Evolutionary conservation across 2,113 vertebrate species (phyloP), one percentile per base, ranked within the genome.

Genomic region (Dasyornis broadbenti): DNA sequence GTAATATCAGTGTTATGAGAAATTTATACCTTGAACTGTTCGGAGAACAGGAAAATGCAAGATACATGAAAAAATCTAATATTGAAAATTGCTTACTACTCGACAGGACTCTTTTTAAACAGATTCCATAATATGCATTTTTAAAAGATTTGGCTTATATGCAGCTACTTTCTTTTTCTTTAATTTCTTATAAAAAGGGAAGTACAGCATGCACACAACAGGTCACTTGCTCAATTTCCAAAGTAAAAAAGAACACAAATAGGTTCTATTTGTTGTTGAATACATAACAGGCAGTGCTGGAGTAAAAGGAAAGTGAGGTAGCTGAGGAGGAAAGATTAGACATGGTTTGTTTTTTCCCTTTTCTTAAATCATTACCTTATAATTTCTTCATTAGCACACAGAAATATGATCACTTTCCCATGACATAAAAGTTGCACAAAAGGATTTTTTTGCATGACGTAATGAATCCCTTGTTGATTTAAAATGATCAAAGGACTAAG

Each of bases 401-500:
- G 54, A 76, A 69, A 50, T 65, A 81, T 30, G 19, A 85, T 50
- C 42, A 30, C 13, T 85, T 90, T 91, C 21, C 31, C 28, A 42
- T 66, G 54, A 88, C 30, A 94, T 44, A 93, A 95, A 93, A 75
- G 59, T 50, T 73, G 24, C 52, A 69, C 30, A 93, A 59, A 70
- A 11, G 52, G 28, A 10, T 65, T 71, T 79, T 88, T 82, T 82
- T 40, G 54, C 26, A 37, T 83, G 76, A 83, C 90, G 40, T 40
- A 92, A 89, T 70, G 68, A 93, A 92, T 83, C 79, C 31, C 35
- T 39, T 63, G 70, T 49, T 88, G 85, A 70, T 94, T 83, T 59
- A 47, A 93, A 73, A 88, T 66, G 52, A 94, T 95, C 82, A 95
- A 93, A 94, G 52, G 35, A 69, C 17, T 54, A 63, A 91, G 87